These are phyloP conservation scores for Julus scanicus DNA, from an alignment of 2,888 invertebrate species.

Conservation along the genomic window DNA sequence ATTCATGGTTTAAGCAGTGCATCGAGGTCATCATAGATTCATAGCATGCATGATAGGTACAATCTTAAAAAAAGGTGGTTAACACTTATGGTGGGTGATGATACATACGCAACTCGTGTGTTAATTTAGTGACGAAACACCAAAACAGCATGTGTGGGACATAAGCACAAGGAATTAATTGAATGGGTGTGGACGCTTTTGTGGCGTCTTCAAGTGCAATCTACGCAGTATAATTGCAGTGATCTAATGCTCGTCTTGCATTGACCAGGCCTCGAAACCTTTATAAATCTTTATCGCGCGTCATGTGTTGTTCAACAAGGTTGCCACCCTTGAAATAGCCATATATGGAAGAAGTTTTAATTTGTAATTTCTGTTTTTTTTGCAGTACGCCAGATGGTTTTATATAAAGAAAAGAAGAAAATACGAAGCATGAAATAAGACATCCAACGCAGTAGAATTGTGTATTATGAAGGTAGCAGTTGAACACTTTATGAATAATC, in stretches of 20 bases:
- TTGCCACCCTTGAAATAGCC: background rate
- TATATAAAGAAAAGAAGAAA: constrained; percentile 81
- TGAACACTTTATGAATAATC: background rate
- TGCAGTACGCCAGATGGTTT: constrained; percentile 76
- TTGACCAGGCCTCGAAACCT: background rate
- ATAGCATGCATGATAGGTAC: no score
- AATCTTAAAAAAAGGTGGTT: no score
- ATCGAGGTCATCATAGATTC: no score
- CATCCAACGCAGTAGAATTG: background rate
- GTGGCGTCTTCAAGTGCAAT: background rate
- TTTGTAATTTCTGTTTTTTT: constrained; percentile 62
- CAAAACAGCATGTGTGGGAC: no score
- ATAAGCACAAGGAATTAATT: background rate
- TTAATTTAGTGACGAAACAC: no score
- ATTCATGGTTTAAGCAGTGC: no score
- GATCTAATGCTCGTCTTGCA: background rate
- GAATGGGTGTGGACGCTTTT: background rate
- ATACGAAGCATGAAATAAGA: constrained; percentile 68
- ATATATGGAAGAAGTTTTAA: constrained; percentile 27
- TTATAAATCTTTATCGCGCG: constrained; percentile 45
- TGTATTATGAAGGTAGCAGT: background rate
- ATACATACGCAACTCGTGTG: no score
- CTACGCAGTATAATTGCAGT: background rate
- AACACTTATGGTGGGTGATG: no score
- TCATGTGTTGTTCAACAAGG: constrained; percentile 53